Evolutionary conservation across 2,113 vertebrate species (phyloP).

Genomic region (Saguinus midas): DNA sequence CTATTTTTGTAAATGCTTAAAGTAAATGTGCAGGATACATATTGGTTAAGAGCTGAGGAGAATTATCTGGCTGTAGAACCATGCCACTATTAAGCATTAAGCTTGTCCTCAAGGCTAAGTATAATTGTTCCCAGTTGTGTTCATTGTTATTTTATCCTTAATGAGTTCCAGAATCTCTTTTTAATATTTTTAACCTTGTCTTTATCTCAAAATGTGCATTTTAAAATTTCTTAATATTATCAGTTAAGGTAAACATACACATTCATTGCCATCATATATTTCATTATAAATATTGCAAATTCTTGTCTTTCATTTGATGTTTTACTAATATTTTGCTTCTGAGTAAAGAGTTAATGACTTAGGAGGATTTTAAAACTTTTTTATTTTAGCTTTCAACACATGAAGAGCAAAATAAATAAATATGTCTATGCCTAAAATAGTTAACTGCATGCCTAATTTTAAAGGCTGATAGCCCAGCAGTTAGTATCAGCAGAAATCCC

Average conservation of each 20-base stretch:
- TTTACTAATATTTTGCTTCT: not conserved
- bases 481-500: not conserved
- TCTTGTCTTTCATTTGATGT: not conserved
- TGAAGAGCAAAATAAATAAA: not conserved
- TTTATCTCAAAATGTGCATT: not conserved
- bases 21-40: not conserved
- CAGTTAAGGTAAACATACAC: not conserved
- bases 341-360: not conserved
- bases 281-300: not conserved
- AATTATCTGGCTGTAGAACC: not conserved
- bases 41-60: not conserved
- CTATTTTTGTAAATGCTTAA: not conserved
- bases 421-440: not conserved
- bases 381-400: not conserved
- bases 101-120: not conserved
- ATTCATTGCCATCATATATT: not conserved
- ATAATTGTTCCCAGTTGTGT: not conserved
- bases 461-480: not conserved
- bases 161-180: not conserved
- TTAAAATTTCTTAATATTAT: constrained; percentile 14
- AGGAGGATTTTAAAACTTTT: constrained; percentile 2
- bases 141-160: not conserved
- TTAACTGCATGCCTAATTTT: not conserved
- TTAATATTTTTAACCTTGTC: not conserved
- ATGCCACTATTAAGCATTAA: not conserved